Evolutionary conservation across 1,140 invertebrate genomes (phyloP).

Genomic region (Orius laevigatus): DNA sequence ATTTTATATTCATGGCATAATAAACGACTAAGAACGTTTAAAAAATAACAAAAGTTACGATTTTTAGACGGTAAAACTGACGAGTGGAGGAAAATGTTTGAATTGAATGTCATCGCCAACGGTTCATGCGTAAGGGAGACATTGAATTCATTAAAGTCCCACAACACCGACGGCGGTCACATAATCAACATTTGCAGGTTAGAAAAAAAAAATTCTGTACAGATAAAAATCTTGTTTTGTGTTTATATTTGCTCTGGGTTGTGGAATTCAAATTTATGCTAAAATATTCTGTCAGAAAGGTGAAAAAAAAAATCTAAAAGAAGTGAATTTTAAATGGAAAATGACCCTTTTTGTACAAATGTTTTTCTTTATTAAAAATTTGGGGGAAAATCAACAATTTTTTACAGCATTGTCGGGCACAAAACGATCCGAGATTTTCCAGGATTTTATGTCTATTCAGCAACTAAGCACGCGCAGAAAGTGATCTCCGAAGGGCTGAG

Average conservation of each 20-base stretch:
- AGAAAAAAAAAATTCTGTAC: not conserved
- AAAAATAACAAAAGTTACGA: too few relatives aligned
- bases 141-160: slow-evolving; percentile 32
- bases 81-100: slow-evolving; percentile 25
- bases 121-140: slow-evolving; percentile 35
- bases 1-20: not conserved
- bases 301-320: not conserved
- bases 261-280: too few relatives aligned
- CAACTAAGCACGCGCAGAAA: slow-evolving; percentile 51
- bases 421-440: slow-evolving; percentile 12
- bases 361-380: too few relatives aligned
- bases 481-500: slow-evolving; percentile 43
- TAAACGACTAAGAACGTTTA: not conserved
- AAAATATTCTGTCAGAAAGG: not conserved
- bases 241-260: not conserved
- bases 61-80: slow-evolving; percentile 19
- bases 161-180: slow-evolving; percentile 23
- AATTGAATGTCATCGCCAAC: slow-evolving; percentile 38
- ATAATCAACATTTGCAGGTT: slow-evolving; percentile 30
- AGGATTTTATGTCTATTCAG: slow-evolving; percentile 34
- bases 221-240: not conserved
- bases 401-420: slow-evolving; percentile 14
- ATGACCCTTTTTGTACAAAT: too few relatives aligned
- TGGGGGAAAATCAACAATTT: too few relatives aligned
- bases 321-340: not conserved